Evolutionary conservation across 2,797 vertebrate species (phyloP).

Genomic region (Pseudomugil gertrudae): DNA sequence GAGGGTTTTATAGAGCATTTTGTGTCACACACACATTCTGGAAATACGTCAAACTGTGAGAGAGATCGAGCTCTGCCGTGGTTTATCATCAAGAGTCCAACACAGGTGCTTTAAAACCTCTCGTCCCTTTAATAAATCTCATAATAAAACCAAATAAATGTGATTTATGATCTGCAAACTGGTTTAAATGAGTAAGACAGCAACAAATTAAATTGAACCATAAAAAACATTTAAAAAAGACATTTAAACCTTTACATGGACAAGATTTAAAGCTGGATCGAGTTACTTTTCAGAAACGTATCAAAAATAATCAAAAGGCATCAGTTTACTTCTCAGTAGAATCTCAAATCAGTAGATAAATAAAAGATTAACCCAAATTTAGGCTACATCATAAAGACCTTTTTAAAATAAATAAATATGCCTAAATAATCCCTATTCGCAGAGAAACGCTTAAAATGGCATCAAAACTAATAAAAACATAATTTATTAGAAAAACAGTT

Average conservation of each 20-base stretch:
- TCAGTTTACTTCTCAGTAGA: neutral
- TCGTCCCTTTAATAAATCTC: too few species aligned
- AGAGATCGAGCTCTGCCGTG: slow-evolving; percentile 41
- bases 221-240: too few species aligned
- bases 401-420: too few species aligned
- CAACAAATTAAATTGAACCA: too few species aligned
- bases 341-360: slow-evolving; percentile 1
- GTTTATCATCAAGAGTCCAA: slow-evolving; percentile 47
- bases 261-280: too few species aligned
- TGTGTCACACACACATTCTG: slow-evolving; percentile 80
- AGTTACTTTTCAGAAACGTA: neutral
- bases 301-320: too few species aligned
- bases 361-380: neutral
- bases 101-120: slow-evolving; percentile 22
- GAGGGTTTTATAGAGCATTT: slow-evolving; percentile 78
- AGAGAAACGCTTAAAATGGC: too few species aligned
- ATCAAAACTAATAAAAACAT: too few species aligned
- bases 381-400: too few species aligned
- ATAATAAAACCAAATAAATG: neutral
- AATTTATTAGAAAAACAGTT: too few species aligned
- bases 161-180: neutral
- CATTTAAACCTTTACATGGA: too few species aligned
- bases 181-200: neutral
- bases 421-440: too few species aligned
- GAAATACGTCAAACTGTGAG: slow-evolving; percentile 71